Base-by-base conservation (phyloP, 2,888 invertebrate genomes). In the Allygus modestus region DNA sequence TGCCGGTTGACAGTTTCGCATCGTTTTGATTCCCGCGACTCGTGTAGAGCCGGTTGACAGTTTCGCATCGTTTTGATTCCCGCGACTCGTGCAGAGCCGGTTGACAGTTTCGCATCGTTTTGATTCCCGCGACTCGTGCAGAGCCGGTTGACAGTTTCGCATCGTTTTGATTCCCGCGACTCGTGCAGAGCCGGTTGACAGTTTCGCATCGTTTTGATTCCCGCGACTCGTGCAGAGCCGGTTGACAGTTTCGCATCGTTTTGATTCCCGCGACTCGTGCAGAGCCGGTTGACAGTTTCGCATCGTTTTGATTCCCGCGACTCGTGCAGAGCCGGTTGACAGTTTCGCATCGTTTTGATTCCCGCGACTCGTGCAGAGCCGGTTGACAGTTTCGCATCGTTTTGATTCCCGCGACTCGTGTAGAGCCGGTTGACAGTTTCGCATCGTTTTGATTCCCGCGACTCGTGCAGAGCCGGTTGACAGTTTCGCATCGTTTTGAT, bases 21-120 rank as follows among this genome's bases (percentile, higher is more conserved):
- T 31, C n/a, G 69, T 69, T 69, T 69, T 31, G 69, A 7, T 69
- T 31, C 58, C 58, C 58, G 23, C 58, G 1, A 23, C 58, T 58
- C 58, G 20, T n/a, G n/a, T n/a, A n/a, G n/a, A n/a, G n/a, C n/a
- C n/a, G n/a, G n/a, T n/a, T n/a, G n/a, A n/a, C n/a, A 37, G 37
- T 69, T 69, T 4, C 28, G 69, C 2, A 31, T 31, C n/a, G 69
- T 69, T 69, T 69, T 31, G 69, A 7, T 69, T 31, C 58, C 58
- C 58, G 23, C 58, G 1, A 23, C 58, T 58, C 58, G 20, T n/a
- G n/a, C n/a, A n/a, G n/a, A n/a, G n/a, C n/a, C n/a, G n/a, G n/a
- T n/a, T n/a, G n/a, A n/a, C n/a, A 37, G 37, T 69, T 69, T 4
- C 28, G 69, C 2, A 31, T 31, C n/a, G 69, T 69, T 69, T 69